These are phyloP conservation scores for Penaeus indicus DNA, from an alignment of 1,140 invertebrate species.

Conservation along the genomic window DNA sequence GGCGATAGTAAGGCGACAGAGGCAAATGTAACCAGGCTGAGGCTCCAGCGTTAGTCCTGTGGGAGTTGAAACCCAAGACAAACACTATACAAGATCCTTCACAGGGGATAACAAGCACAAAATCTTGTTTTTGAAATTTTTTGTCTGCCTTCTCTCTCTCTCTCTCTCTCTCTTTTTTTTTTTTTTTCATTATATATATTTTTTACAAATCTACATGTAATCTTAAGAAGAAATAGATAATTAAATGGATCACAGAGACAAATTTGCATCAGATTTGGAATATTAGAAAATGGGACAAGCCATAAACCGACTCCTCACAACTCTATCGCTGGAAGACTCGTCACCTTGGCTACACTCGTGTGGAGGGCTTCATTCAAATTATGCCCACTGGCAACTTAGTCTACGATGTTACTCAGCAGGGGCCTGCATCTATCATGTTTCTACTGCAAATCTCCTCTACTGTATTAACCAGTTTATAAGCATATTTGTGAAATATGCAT, in stretches of 20 bases:
- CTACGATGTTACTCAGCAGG: constrained; percentile 51
- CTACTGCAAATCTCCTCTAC: constrained; percentile 36
- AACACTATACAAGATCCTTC: constrained; percentile 18
- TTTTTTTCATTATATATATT: no score
- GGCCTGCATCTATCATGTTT: constrained; percentile 48
- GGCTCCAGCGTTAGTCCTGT: constrained; percentile 49
- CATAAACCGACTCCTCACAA: constrained; percentile 17
- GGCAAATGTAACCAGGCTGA: constrained; percentile 55
- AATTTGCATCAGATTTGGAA: constrained; percentile 9
- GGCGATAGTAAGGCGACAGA: constrained; percentile 61
- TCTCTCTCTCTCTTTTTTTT: no score
- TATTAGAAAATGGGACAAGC: not conserved
- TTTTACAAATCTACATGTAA: no score
- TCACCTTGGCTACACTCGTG: constrained; percentile 45
- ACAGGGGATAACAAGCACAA: constrained; percentile 9
- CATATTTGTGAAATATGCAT: constrained; percentile 32
- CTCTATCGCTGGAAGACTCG: constrained; percentile 40
- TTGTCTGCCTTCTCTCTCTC: no score
- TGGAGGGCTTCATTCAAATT: constrained; percentile 60
- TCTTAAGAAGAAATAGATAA: no score
- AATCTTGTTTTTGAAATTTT: constrained; percentile 1
- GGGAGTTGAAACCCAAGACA: constrained; percentile 12
- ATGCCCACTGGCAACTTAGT: constrained; percentile 61
- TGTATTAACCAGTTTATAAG: constrained; percentile 35
- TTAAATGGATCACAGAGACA: constrained; percentile 1